Conservation (phyloP, 1,140 invertebrate genomes). For the Antheraea pernyi region DNA sequence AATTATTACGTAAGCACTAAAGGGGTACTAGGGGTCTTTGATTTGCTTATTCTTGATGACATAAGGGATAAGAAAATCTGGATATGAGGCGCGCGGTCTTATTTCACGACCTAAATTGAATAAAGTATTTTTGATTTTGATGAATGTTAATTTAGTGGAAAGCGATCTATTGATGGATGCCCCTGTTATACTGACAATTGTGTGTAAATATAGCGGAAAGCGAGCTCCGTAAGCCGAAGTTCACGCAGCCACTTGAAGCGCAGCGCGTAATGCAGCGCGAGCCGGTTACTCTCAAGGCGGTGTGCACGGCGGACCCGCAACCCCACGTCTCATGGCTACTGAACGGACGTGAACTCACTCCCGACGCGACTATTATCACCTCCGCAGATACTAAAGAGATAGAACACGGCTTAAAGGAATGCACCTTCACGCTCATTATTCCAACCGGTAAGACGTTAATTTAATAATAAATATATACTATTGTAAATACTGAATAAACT, state of each 20-base stretch:
- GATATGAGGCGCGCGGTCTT: too few relatives aligned
- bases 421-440: constrained; percentile 85
- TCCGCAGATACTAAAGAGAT: constrained; percentile 82
- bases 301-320: constrained; percentile 90
- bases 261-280: constrained; percentile 85
- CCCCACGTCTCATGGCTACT: constrained; percentile 80
- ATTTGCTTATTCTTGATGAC: too few relatives aligned
- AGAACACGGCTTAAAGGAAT: constrained; percentile 87
- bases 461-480: too few relatives aligned
- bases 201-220: constrained; percentile 79
- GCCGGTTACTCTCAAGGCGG: constrained; percentile 85
- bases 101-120: too few relatives aligned
- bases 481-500: too few relatives aligned
- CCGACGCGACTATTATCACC: constrained; percentile 69
- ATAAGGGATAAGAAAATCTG: too few relatives aligned
- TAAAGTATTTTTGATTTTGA: too few relatives aligned
- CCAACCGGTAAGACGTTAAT: constrained; percentile 75
- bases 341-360: constrained; percentile 74
- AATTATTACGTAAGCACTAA: too few relatives aligned
- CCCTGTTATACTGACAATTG: background rate
- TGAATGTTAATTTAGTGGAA: too few relatives aligned
- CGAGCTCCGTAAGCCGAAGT: constrained; percentile 88
- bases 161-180: too few relatives aligned
- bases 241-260: constrained; percentile 84
- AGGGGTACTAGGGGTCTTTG: too few relatives aligned